Evolutionary conservation across 1,140 invertebrate genomes (phyloP), one percentile per base, ranked within the genome.

Genomic region (Trichomalopsis sarcophagae): DNA sequence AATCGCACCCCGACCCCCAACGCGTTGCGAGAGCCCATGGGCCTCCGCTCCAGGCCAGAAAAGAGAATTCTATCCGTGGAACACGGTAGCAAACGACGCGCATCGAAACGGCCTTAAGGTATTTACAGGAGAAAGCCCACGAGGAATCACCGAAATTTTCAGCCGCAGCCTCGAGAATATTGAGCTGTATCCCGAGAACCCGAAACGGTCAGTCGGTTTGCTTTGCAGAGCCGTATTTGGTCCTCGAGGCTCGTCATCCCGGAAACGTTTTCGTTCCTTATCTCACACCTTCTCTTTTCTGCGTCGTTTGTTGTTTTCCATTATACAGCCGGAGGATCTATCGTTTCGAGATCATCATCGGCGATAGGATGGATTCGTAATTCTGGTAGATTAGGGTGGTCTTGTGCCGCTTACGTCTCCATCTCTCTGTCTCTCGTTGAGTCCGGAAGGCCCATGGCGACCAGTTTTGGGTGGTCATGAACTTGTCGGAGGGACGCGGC

Each of bases 391-490:
- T 33, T 33, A 13, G 68, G 68, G 17, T 6, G 30, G 30, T 68
- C 77, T 14, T 66, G n/a, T 9, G 21, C 9, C 33, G 3, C 74
- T 76, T n/a, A 23, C 74, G 11, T 62, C 55, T 62, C 17, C 55
- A 62, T 62, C 55, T 62, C 55, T 62, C 5, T 62, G 21, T n/a
- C 55, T 62, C 7, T 62, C 21, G 6, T n/a, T 17, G 17, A 3
- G 4, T 62, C 1, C 17, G 21, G 55, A 62, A 21, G 55, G 55
- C 6, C 55, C 6, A 62, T 6, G 33, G 14, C 55, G 36, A 27
- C 55, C 21, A 68, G 27, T 74, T 80, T 73, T 84, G 69, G 84
- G 78, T 84, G 84, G 78, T 81, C 84, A 75, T 80, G 77, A 81
- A 55, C 74, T 78, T 71, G 62, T 44, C 17, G 30, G 2, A 6